Evolutionary conservation across 2,113 vertebrate species (phyloP), one percentile per base, ranked within the genome.

Genomic region (Lepus europaeus): DNA sequence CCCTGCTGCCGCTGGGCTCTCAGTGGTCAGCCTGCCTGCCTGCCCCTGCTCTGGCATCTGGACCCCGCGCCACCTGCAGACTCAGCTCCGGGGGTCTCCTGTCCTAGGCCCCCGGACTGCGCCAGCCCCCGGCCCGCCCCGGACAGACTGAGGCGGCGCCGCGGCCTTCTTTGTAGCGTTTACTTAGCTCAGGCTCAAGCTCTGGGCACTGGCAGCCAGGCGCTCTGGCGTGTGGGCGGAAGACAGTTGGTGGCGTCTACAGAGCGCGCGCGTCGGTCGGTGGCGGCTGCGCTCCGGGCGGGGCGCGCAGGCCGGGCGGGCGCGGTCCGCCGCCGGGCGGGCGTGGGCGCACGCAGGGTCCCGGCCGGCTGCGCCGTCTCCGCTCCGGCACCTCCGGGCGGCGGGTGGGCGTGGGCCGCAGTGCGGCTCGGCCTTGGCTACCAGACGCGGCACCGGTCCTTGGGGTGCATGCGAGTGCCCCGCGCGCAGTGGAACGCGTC

Each of bases 361-460:
- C 17, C 25, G 6, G 6, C 84, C 0, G 0, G 63, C 39, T 12
- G 66, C 84, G 63, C 72, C 1, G 2, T 72, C 45, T 80, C 51
- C 0, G 1, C 0, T 9, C 1, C 0, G 64, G 27, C 1, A 11
- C 94, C 70, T 66, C 3, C 5, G 6, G 78, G 22, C 14, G 12
- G 63, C 36, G 0, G 69, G 69, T 49, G 93, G 73, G 20, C 3
- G 0, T 59, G 91, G 82, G 79, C 83, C 13, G 1, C 73, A 16
- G 73, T 1, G n/a, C 13, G 1, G 81, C 22, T 80, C 12, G 9
- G 39, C 76, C 91, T 95, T 36, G 95, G 98, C 97, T 98, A 99
- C 99, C 99, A 99, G 91, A 99, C 98, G 5, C 99, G 98, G 97
- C 99, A 99, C 79, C 98, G 99, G 97, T 98, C 97, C 6, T 97